Conservation (phyloP, 2,113 vertebrate species). For the Monopterus albus region DNA sequence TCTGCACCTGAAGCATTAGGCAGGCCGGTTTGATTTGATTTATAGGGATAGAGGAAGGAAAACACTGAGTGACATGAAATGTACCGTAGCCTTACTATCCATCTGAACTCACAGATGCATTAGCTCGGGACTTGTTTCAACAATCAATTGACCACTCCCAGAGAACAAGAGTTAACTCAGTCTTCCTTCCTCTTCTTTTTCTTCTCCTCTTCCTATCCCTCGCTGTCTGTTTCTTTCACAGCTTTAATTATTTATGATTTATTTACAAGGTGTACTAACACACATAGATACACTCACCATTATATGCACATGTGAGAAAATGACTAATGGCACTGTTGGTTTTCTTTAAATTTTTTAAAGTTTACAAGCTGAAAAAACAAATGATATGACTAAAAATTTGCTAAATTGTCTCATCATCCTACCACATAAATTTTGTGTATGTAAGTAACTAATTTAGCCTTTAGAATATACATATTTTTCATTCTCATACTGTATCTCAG, state of each 20-base stretch:
- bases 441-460: neutral
- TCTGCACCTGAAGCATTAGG: slow-evolving; percentile 1
- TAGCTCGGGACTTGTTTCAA: slow-evolving; percentile 50
- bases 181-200: slow-evolving; percentile 18
- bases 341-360: too few species aligned
- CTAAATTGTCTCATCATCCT: neutral
- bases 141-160: slow-evolving; percentile 52
- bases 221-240: slow-evolving; percentile 53
- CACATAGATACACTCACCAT: slow-evolving; percentile 23
- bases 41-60: neutral
- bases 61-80: slow-evolving; percentile 16
- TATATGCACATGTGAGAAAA: slow-evolving; percentile 36
- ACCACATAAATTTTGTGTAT: neutral
- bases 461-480: too few species aligned
- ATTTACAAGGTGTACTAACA: slow-evolving; percentile 65
- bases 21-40: neutral
- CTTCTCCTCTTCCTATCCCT: slow-evolving; percentile 16
- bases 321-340: slow-evolving; percentile 46
- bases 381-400: neutral
- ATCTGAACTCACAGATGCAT: slow-evolving; percentile 31
- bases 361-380: slow-evolving; percentile 10
- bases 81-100: neutral
- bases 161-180: slow-evolving; percentile 45
- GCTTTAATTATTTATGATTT: slow-evolving; percentile 77
- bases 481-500: slow-evolving; percentile 10